These are phyloP conservation scores for Xiphophorus couchianus DNA, from an alignment of 2,113 vertebrate species.

Conservation along the genomic window DNA sequence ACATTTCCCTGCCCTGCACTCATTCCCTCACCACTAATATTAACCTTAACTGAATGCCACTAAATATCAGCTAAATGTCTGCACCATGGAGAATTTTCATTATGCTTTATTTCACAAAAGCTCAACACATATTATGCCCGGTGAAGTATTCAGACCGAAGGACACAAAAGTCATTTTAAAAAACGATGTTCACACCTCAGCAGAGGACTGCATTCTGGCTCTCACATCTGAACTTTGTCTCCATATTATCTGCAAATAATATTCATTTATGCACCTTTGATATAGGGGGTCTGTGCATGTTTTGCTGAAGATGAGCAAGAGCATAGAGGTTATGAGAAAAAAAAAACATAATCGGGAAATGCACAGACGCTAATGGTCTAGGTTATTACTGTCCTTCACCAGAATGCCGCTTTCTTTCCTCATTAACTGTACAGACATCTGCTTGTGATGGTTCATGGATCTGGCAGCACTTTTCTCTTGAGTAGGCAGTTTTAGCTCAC, in stretches of 20 bases:
- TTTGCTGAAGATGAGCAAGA: not conserved
- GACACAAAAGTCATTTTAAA: constrained; percentile 60
- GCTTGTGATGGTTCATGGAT: constrained; percentile 44
- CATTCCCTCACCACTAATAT: constrained; percentile 8
- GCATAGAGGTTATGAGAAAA: not conserved
- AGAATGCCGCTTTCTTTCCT: constrained; percentile 27
- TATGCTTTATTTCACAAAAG: constrained; percentile 33
- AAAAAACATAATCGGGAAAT: constrained; percentile 17
- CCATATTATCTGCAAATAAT: constrained; percentile 32
- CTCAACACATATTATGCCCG: constrained; percentile 18
- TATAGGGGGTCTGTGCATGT: not conserved
- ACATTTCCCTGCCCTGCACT: not conserved
- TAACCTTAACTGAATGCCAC: constrained; percentile 32
- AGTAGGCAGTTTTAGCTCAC: constrained; percentile 36
- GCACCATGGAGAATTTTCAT: constrained; percentile 38
- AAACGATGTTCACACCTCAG: constrained; percentile 25
- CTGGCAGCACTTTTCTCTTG: constrained; percentile 33
- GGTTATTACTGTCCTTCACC: constrained; percentile 33
- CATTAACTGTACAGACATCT: constrained; percentile 42
- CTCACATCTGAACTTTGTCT: constrained; percentile 65
- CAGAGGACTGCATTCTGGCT: constrained; percentile 35
- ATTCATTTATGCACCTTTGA: not conserved
- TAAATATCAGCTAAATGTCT: constrained; percentile 37
- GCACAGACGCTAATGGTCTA: constrained; percentile 15
- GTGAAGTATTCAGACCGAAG: constrained; percentile 56